These are phyloP conservation scores for Oreochromis grahami DNA, from an alignment of 2,797 vertebrate genomes.

Conservation along the genomic window DNA sequence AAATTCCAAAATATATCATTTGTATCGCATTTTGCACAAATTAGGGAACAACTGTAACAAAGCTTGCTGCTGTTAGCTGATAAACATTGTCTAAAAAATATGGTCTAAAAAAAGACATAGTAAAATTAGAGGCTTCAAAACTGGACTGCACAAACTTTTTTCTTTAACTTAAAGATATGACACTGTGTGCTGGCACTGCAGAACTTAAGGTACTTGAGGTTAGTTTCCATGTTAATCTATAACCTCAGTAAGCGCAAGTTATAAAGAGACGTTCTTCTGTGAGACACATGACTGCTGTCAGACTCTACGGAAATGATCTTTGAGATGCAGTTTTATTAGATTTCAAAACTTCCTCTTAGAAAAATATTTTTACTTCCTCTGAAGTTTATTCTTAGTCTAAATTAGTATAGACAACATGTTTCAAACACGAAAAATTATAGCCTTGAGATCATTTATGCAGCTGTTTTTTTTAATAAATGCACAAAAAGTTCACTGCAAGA, in stretches of 20 bases:
- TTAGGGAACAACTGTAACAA: not conserved
- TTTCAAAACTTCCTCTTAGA: not conserved
- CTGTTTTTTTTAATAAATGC: not conserved
- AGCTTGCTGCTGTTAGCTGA: not conserved
- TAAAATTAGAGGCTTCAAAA: not conserved
- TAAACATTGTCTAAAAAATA: not conserved
- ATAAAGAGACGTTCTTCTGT: fast-evolving
- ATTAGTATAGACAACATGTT: not conserved
- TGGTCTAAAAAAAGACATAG: not conserved
- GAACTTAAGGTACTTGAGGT: not conserved
- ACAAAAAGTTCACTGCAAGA: not conserved
- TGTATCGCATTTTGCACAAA: not conserved
- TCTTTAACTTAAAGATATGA: not conserved
- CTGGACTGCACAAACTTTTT: not conserved
- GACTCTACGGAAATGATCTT: not conserved
- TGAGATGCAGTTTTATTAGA: not conserved
- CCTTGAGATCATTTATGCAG: not conserved
- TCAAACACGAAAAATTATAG: fast-evolving
- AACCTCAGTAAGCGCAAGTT: not conserved
- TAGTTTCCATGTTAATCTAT: not conserved
- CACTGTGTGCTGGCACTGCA: not conserved
- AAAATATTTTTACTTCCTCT: not conserved
- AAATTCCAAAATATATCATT: fast-evolving
- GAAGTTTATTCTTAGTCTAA: not conserved
- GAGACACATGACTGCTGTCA: not conserved